Evolutionary conservation across 2,888 invertebrate species (phyloP).

Genomic region (Colletes collaris): DNA sequence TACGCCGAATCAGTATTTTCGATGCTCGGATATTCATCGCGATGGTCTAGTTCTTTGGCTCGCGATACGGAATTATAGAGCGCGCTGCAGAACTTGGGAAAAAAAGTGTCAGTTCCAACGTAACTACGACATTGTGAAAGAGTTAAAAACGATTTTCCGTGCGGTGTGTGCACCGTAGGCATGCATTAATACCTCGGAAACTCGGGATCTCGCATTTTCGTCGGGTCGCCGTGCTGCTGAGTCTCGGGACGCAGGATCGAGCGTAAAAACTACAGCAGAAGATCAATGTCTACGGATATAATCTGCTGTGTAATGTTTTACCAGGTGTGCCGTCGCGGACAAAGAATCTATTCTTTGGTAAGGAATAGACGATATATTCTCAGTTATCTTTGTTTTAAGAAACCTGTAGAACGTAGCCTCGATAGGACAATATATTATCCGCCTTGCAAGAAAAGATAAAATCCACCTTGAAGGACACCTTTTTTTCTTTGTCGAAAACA

Average conservation of each 20-base stretch:
- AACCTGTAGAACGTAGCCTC: not conserved
- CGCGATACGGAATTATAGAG: slow-evolving; percentile 60
- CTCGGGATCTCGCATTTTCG: slow-evolving; percentile 13
- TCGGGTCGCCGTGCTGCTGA: slow-evolving; percentile 21
- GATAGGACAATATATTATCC: too few species aligned
- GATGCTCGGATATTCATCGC: slow-evolving; percentile 44
- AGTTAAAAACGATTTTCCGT: slow-evolving; percentile 24
- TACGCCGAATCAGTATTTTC: slow-evolving; percentile 41
- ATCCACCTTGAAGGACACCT: too few species aligned
- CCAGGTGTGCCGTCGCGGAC: slow-evolving; percentile 56
- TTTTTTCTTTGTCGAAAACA: too few species aligned
- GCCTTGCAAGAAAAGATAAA: too few species aligned
- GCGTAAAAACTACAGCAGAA: slow-evolving; percentile 28
- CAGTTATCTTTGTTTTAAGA: slow-evolving; percentile 1
- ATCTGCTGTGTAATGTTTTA: slow-evolving; percentile 58
- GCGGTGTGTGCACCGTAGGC: slow-evolving; percentile 42
- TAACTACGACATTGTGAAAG: slow-evolving; percentile 60
- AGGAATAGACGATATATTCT: slow-evolving; percentile 30
- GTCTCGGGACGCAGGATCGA: slow-evolving; percentile 47
- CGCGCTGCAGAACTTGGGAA: slow-evolving; percentile 63
- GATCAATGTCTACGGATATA: slow-evolving; percentile 51
- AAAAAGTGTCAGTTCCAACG: slow-evolving; percentile 59
- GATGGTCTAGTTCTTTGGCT: slow-evolving; percentile 50
- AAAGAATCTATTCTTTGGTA: slow-evolving; percentile 44
- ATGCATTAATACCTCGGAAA: slow-evolving; percentile 22